phyloP scores from a whole-genome alignment of 1,140 invertebrate genomes.

The Geopemphigus sp. region DNA sequence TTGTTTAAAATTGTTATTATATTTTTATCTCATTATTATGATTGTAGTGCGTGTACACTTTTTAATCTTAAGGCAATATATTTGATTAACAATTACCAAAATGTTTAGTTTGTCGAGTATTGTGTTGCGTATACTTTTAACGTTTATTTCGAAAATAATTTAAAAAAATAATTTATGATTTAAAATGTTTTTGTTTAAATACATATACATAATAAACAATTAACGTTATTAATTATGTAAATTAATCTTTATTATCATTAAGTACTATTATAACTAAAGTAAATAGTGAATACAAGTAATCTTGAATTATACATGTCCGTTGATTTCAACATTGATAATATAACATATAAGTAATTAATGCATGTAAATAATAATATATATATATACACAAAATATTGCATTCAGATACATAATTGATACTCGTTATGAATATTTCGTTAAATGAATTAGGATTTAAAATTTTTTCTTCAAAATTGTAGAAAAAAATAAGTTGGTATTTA shows the following conservation, averaged over 20 bases:
- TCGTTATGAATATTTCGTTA: too few species aligned
- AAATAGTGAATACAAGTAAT: not conserved
- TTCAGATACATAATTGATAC: not conserved
- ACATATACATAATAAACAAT: not conserved
- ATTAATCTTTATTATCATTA: not conserved
- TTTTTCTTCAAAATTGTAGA: too few species aligned
- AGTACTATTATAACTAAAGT: not conserved
- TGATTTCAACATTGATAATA: not conserved
- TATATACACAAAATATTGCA: not conserved
- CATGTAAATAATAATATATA: not conserved
- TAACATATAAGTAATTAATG: not conserved
- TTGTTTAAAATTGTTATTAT: too few species aligned
- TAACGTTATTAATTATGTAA: not conserved
- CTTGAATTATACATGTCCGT: not conserved
- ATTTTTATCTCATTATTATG: too few species aligned
- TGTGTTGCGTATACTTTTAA: not conserved
- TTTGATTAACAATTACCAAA: too few species aligned
- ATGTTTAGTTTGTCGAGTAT: too few species aligned
- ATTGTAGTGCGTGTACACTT: too few species aligned
- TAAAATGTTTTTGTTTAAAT: not conserved
- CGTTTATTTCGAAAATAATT: not conserved
- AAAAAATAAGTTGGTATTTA: too few species aligned
- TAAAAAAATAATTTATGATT: not conserved
- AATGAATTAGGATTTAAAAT: too few species aligned
- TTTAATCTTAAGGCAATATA: too few species aligned